phyloP scores from a whole-genome alignment of 2,797 vertebrate species.

The Pteropus rufus region DNA sequence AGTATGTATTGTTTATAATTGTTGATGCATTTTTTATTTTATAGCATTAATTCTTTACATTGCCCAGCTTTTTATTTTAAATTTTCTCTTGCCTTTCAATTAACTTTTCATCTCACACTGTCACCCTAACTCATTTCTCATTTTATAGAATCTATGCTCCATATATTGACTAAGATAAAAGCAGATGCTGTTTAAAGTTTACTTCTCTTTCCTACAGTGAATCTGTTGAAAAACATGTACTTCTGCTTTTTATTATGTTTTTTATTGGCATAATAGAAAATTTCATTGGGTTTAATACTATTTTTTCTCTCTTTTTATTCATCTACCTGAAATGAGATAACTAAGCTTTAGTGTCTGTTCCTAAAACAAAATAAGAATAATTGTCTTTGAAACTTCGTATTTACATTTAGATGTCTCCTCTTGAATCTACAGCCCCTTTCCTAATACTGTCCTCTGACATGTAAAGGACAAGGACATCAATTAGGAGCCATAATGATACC shows the following conservation, averaged over 20 bases:
- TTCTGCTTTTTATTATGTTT: background rate
- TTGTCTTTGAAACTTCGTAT: background rate
- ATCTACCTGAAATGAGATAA: background rate
- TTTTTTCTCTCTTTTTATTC: background rate
- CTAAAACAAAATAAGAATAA: background rate
- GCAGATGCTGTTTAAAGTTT: constrained; percentile 52
- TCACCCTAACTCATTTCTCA: constrained; percentile 2
- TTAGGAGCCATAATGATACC: background rate
- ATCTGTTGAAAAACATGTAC: background rate
- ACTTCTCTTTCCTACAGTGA: background rate
- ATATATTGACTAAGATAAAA: constrained; percentile 51
- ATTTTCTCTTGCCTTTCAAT: constrained; percentile 50
- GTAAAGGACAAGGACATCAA: background rate
- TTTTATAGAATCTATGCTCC: constrained; percentile 20
- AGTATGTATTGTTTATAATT: background rate
- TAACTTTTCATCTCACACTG: constrained; percentile 48
- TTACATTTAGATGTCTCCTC: background rate
- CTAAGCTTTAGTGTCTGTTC: background rate
- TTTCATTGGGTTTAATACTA: background rate
- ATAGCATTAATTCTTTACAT: background rate
- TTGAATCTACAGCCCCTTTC: background rate
- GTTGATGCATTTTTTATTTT: constrained; percentile 5
- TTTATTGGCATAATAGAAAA: background rate
- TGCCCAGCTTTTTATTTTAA: background rate
- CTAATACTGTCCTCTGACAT: background rate